These are phyloP conservation scores for Mus spicilegus DNA, from an alignment of 2,113 vertebrate species.

Conservation along the genomic window DNA sequence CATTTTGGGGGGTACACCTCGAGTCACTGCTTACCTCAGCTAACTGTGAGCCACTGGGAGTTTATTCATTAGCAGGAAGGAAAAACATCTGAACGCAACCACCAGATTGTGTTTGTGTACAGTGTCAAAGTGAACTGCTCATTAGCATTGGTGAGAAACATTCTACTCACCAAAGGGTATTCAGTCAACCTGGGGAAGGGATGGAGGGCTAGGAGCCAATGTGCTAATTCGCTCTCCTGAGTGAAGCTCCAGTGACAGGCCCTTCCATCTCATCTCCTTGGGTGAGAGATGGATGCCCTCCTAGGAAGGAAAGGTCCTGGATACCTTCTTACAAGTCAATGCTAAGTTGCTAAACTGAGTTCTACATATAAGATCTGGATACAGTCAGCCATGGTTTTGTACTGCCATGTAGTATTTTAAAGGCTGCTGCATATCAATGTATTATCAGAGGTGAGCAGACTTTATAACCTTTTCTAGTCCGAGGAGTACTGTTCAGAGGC, in stretches of 20 bases:
- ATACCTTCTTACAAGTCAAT: not conserved
- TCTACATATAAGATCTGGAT: not conserved
- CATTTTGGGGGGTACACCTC: constrained; percentile 55
- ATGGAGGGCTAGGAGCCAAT: constrained; percentile 19
- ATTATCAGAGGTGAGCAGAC: not conserved
- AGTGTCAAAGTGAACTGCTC: constrained; percentile 70
- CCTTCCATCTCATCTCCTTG: not conserved
- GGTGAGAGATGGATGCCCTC: not conserved
- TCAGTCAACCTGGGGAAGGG: constrained; percentile 49
- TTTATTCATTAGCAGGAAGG: constrained; percentile 71
- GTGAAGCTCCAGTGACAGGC: not conserved
- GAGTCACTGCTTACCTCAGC: constrained; percentile 59
- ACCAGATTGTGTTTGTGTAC: constrained; percentile 74
- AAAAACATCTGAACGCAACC: constrained; percentile 63
- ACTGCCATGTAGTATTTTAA: not conserved
- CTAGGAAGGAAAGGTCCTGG: constrained; percentile 20
- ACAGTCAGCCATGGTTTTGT: not conserved
- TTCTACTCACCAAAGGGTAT: constrained; percentile 69
- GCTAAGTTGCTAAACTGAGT: constrained; percentile 18
- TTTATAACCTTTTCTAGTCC: constrained; percentile 25
- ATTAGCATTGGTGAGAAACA: constrained; percentile 75
- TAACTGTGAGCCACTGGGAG: constrained; percentile 64
- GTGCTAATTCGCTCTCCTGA: constrained; percentile 43
- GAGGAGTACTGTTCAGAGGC: constrained; percentile 21
- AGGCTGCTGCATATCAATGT: not conserved